Evolutionary conservation across 2,113 vertebrate species (phyloP), one percentile per base, ranked within the genome.

Genomic region (Chionomys nivalis): DNA sequence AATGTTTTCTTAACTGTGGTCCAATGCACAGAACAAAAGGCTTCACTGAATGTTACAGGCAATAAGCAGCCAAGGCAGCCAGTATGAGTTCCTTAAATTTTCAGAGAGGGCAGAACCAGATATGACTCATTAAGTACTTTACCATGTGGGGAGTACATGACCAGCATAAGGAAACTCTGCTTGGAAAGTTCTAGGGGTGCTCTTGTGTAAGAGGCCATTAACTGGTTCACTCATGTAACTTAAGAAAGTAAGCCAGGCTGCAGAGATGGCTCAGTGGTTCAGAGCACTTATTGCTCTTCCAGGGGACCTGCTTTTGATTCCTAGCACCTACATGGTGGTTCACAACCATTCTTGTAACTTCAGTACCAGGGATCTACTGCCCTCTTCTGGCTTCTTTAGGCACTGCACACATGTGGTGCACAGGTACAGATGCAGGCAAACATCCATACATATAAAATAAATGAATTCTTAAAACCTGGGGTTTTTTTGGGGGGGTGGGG

Each of bases 211-310:
- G 1, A 44, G 86, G 28, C 24, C 23, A 52, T n/a, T 23, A 7
- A 86, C 70, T 21, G 31, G 26, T 28, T 55, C 13, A 61, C 47
- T 7, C 58, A 58, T 52, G 70, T 17, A 42, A 23, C 49, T 82
- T 96, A 39, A 58, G 95, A 96, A 97, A 96, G 44, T 31, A 36
- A 31, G 94, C 39, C 91, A 61, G 58, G 81, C 26, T 31, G 39
- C 36, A 82, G 52, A 61, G 79, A 39, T 8, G 36, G 52, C 26
- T 85, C 58, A 65, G 58, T 4, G 7, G 55, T 39, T 61, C 28
- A 19, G 26, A 85, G 39, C 81, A 85, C 58, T 65, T n/a, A 42
- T 26, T 85, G 81, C 7, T 85, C 39, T 65, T 85, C 79, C 58
- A 85, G 58, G 31, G 26, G 39, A 28, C 58, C 81, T 31, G n/a